Evolutionary conservation across 2,113 vertebrate species (phyloP).

Genomic region (Hydropotes inermis): DNA sequence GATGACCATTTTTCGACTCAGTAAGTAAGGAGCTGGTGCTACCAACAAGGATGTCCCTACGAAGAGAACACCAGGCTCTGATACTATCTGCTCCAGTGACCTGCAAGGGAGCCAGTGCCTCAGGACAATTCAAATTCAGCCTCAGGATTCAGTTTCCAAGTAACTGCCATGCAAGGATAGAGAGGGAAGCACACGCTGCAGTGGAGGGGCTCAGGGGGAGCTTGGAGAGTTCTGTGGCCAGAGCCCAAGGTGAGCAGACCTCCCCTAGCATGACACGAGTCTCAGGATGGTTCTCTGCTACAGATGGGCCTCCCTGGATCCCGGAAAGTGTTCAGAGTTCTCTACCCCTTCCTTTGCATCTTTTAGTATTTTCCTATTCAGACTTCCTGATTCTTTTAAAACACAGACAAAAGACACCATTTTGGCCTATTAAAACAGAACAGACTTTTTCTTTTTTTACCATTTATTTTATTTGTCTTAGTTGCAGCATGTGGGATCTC

Average conservation of each 20-base stretch:
- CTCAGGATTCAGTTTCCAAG: conserved; percentile 34
- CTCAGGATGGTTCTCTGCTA: background rate
- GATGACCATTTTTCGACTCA: background rate
- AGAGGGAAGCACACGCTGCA: background rate
- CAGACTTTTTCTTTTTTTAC: background rate
- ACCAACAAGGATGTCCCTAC: background rate
- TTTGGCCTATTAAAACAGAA: background rate
- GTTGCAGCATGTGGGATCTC: background rate
- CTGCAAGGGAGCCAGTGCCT: background rate
- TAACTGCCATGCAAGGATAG: background rate
- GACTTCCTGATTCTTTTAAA: background rate
- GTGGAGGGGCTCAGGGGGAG: background rate
- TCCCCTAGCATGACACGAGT: background rate
- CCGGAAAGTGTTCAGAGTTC: background rate
- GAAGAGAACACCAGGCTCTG: background rate
- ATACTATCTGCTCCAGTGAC: background rate
- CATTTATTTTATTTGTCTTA: background rate
- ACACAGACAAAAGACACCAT: background rate
- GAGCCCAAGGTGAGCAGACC: background rate
- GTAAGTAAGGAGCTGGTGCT: background rate
- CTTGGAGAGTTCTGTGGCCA: background rate
- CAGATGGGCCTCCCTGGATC: background rate
- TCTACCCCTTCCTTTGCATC: background rate
- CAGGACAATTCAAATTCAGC: background rate
- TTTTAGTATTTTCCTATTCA: background rate